These are phyloP conservation scores for Rhynchopsitta pachyrhyncha DNA, from an alignment of 2,113 vertebrate species.

Conservation along the genomic window DNA sequence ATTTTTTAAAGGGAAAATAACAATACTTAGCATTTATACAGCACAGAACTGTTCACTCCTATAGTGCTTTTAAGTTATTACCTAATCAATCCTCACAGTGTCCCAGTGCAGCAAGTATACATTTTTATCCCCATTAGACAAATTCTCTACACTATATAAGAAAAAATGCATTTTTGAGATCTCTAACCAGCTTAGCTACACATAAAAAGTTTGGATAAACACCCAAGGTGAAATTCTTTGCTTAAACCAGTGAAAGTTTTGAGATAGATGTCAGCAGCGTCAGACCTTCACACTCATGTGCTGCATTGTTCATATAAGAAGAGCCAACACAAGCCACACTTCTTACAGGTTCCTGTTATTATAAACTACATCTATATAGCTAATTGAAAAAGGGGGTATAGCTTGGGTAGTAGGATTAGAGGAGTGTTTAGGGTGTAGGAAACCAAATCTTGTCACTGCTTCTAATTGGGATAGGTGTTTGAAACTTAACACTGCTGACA, in stretches of 20 bases:
- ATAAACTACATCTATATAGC: background rate
- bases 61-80: slow-evolving; percentile 13
- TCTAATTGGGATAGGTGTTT: background rate
- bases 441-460: background rate
- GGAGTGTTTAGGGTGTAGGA: background rate
- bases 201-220: background rate
- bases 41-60: background rate
- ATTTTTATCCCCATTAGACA: background rate
- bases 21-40: slow-evolving; percentile 30
- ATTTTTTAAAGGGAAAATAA: slow-evolving; percentile 28
- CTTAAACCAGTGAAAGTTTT: background rate
- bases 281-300: background rate
- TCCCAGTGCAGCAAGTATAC: background rate
- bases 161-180: background rate
- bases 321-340: background rate
- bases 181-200: background rate
- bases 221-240: background rate
- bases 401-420: background rate
- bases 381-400: background rate
- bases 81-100: slow-evolving; percentile 19
- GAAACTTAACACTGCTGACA: fast-evolving
- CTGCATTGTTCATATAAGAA: background rate
- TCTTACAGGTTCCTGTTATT: background rate
- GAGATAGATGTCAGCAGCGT: background rate
- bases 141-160: background rate